Conservation (phyloP, 2,797 vertebrate genomes). For the Mus spretus region DNA sequence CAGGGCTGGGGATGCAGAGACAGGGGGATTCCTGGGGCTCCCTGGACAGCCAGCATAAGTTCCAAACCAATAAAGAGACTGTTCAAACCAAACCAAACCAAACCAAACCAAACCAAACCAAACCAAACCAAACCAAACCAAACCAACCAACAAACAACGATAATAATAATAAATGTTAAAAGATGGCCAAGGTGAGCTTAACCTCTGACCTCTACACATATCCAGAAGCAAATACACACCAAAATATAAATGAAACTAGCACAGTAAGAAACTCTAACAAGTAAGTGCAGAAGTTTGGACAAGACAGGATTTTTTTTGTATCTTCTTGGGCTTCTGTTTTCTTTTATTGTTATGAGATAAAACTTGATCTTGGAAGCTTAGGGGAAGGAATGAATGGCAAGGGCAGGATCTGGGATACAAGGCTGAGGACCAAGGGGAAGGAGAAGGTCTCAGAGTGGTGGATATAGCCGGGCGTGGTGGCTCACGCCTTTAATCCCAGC, state of each 20-base stretch:
- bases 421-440: background rate
- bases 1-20: background rate
- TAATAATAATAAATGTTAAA: background rate
- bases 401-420: background rate
- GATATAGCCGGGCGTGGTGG: no score
- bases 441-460: conserved; percentile 27
- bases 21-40: background rate
- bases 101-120: no score
- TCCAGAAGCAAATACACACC: background rate
- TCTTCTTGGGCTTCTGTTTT: background rate
- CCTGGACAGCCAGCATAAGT: no score
- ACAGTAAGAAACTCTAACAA: background rate
- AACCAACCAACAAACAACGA: background rate
- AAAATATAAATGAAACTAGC: background rate
- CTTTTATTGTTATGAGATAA: conserved; percentile 2
- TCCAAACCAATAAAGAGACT: background rate
- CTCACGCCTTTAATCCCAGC: no score
- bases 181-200: background rate
- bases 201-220: background rate
- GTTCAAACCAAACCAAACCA: background rate
- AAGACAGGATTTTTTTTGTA: background rate
- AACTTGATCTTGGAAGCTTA: background rate
- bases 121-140: background rate
- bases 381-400: background rate
- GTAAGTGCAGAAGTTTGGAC: background rate